phyloP scores from a whole-genome alignment of 2,797 vertebrate species.

The Eleutherodactylus coqui region DNA sequence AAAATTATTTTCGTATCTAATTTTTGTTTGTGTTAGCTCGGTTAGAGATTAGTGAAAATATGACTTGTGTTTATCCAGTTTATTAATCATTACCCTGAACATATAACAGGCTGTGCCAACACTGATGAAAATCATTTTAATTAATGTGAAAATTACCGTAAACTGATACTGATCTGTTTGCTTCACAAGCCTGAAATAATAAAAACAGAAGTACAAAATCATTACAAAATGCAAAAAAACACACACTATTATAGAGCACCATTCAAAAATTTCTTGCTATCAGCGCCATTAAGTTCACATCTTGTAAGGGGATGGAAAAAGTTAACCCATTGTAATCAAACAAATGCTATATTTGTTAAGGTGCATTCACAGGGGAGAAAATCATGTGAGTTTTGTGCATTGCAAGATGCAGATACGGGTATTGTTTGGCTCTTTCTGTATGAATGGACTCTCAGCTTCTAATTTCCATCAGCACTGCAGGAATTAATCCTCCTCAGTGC shows the following conservation, averaged over 20 bases:
- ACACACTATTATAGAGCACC: not conserved
- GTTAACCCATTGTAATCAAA: too few relatives aligned
- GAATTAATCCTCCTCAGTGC: too few relatives aligned
- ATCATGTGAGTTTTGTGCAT: too few relatives aligned
- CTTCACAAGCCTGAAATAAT: not conserved
- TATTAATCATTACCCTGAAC: not conserved
- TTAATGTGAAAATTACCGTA: not conserved
- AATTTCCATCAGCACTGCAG: too few relatives aligned
- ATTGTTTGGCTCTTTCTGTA: too few relatives aligned
- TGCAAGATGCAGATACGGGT: too few relatives aligned
- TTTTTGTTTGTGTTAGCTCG: constrained; percentile 11
- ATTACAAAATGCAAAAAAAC: not conserved
- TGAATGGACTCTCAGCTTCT: too few relatives aligned
- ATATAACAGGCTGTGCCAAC: not conserved
- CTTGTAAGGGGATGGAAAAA: too few relatives aligned
- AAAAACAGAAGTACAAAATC: not conserved
- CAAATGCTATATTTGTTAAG: too few relatives aligned
- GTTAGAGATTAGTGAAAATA: not conserved
- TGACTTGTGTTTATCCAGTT: not conserved
- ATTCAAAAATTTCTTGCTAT: too few relatives aligned
- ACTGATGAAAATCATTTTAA: constrained; percentile 3
- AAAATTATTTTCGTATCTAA: not conserved
- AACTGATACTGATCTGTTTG: not conserved
- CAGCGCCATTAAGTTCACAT: too few relatives aligned
- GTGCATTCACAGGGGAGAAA: too few relatives aligned